These are phyloP conservation scores for Araneus ventricosus DNA, from an alignment of 1,140 invertebrate genomes.

Conservation along the genomic window DNA sequence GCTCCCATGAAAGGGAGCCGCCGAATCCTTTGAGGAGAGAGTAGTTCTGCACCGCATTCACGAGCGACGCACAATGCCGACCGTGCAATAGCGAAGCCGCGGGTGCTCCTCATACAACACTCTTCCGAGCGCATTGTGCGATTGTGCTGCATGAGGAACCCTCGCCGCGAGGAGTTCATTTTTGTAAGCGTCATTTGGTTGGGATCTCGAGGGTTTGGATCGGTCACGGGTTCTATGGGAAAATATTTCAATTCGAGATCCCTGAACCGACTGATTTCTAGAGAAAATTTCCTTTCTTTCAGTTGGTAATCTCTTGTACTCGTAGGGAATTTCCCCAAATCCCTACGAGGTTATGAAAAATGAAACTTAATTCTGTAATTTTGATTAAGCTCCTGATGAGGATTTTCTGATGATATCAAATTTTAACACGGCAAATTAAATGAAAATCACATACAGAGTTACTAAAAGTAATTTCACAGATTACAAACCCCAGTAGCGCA, in stretches of 20 bases:
- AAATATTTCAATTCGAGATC: neutral
- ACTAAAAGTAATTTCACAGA: too few species aligned
- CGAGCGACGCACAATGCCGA: neutral
- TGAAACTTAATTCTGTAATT: too few species aligned
- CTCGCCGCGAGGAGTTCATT: neutral
- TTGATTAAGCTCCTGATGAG: too few species aligned
- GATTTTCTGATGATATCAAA: too few species aligned
- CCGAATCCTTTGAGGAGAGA: neutral
- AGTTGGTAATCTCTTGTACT: too few species aligned
- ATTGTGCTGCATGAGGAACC: neutral
- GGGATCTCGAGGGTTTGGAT: neutral
- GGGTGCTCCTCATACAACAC: neutral
- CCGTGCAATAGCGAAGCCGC: neutral
- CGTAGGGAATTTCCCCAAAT: too few species aligned
- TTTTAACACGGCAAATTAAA: too few species aligned
- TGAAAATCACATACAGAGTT: too few species aligned
- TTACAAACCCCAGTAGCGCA: too few species aligned
- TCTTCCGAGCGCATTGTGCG: slow-evolving; percentile 7
- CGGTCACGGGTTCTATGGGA: neutral
- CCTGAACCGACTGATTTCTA: neutral
- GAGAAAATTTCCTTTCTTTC: too few species aligned
- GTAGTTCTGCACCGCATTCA: neutral
- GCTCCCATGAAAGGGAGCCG: slow-evolving; percentile 2
- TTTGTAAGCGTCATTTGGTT: neutral
- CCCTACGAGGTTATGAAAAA: too few species aligned